Base-by-base conservation (phyloP, 92 coral and sea anemone genomes). In the Pocillopora meandrina region DNA sequence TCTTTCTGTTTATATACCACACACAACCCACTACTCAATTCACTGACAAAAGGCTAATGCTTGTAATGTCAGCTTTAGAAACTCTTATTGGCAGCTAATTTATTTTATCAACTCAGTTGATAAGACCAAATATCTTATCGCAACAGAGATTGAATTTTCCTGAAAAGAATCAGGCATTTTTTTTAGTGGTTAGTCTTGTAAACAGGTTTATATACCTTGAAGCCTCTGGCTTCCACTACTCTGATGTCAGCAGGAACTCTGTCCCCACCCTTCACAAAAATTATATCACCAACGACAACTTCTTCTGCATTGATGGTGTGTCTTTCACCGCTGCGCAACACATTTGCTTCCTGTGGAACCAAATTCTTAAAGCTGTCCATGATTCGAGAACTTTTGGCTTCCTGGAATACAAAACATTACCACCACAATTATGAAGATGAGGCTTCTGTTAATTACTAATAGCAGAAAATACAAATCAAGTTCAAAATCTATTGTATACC, bases 291-390 rank as follows among this genome's bases (percentile, higher is more conserved):
- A 79, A 96, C 94, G 42, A 94, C 98, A 75, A 96, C 95, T 33
- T 94, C 79, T 69, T 92, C 98, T 7, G 99, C 98, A 87, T 92
- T 92, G 84, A 90, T 81, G 62, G 82, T 75, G 20, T 87, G 71
- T 82, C 93, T 95, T 62, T 86, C 86, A 35, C 99, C 99, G 89
- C 81, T 87, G 13, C 99, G 91, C 84, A 96, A 74, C 10, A 93
- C 87, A 26, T 89, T 85, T 8, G 99, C 99, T 92, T 96, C 97
- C 90, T 94, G 99, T 15, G 99, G 99, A 75, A 96, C 94, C 96
- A 95, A 90, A 76, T 89, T 92, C 87, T 95, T 95, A 75, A 95
- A 95, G 74, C 98, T 93, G 57, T 95, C 98, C 98, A 95, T 95
- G 77, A 95, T 95, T 74, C 89, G 84, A 23, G 98, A 95, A 65